These are phyloP conservation scores for Bombus ignitus DNA, from an alignment of 1,140 invertebrate genomes.

Conservation along the genomic window DNA sequence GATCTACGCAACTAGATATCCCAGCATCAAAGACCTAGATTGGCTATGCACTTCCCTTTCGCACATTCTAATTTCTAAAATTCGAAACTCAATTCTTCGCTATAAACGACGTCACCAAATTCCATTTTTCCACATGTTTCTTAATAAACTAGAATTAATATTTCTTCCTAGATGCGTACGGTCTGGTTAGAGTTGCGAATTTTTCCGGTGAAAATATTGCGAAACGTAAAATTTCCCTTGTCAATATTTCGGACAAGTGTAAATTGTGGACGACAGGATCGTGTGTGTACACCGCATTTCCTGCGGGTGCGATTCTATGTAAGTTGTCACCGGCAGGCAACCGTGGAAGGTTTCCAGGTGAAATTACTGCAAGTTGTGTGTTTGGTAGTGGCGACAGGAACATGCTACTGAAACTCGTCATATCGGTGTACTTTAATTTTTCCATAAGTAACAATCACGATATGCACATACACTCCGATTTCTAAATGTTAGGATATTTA, in stretches of 20 bases:
- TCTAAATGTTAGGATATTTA: background rate
- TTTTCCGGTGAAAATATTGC: slow-evolving; percentile 21
- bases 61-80: background rate
- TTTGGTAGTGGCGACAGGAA: slow-evolving; percentile 8
- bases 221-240: slow-evolving; percentile 54
- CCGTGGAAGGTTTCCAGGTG: slow-evolving; percentile 40
- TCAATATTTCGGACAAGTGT: slow-evolving; percentile 53
- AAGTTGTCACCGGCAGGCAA: slow-evolving; percentile 61
- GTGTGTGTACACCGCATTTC: slow-evolving; percentile 51
- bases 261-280: slow-evolving; percentile 51
- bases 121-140: background rate
- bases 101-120: background rate
- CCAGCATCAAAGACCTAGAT: background rate
- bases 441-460: slow-evolving; percentile 4
- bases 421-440: slow-evolving; percentile 9
- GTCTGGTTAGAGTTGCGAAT: background rate
- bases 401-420: background rate
- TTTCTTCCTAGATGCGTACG: background rate
- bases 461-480: background rate
- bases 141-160: background rate
- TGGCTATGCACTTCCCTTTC: background rate
- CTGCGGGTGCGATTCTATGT: slow-evolving; percentile 56
- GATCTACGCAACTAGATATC: background rate
- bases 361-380: slow-evolving; percentile 53
- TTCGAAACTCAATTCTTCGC: background rate